Evolutionary conservation across 2,797 vertebrate species (phyloP).

Genomic region (Antrozous pallidus): DNA sequence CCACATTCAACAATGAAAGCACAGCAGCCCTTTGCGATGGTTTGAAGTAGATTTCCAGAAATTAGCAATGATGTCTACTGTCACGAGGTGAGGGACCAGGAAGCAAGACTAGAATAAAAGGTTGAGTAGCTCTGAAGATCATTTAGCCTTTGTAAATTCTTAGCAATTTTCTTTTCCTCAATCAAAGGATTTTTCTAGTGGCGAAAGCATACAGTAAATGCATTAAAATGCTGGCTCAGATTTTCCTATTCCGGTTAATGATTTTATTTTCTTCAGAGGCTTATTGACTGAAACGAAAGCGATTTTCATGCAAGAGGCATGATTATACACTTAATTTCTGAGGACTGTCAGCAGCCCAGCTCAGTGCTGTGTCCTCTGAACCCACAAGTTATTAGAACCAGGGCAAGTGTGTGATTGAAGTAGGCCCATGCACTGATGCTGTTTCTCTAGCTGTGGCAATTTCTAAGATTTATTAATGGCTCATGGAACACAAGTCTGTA

Average conservation of each 20-base stretch:
- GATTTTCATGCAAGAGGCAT: slow-evolving; percentile 28
- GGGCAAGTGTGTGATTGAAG: background rate
- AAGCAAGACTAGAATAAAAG: background rate
- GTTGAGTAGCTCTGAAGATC: slow-evolving; percentile 12
- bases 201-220: slow-evolving; percentile 15
- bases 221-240: slow-evolving; percentile 34
- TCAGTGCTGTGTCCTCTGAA: background rate
- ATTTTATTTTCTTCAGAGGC: slow-evolving; percentile 46
- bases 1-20: background rate
- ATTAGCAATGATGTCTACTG: background rate
- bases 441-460: background rate
- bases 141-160: slow-evolving; percentile 41
- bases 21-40: background rate
- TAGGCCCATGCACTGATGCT: background rate
- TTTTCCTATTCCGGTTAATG: slow-evolving; percentile 52
- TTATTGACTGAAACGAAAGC: slow-evolving; percentile 51
- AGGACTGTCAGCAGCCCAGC: background rate
- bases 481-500: background rate
- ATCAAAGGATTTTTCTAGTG: slow-evolving; percentile 44
- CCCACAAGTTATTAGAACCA: background rate
- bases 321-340: slow-evolving; percentile 14
- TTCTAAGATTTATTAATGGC: background rate
- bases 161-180: slow-evolving; percentile 22
- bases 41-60: slow-evolving; percentile 46
- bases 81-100: background rate